phyloP scores from a whole-genome alignment of 2,888 invertebrate species.

The Spicauda simplicius region DNA sequence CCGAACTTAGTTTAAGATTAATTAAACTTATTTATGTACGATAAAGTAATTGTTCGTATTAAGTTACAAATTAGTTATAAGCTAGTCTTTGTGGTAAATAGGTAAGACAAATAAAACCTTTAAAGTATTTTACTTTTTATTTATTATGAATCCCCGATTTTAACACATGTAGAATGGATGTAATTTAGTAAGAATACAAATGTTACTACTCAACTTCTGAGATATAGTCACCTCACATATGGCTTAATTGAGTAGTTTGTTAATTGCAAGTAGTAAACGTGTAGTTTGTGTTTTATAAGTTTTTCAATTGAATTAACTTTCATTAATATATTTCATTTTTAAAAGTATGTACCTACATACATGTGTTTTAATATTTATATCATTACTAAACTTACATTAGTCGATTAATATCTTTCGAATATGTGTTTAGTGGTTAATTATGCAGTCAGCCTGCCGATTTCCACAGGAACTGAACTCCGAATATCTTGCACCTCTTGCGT shows the following conservation, averaged over 20 bases:
- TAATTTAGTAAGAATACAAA: not conserved
- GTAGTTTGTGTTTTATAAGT: too few species aligned
- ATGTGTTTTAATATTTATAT: too few species aligned
- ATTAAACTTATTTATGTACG: constrained; percentile 73
- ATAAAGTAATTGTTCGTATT: constrained; percentile 61
- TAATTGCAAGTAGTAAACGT: too few species aligned
- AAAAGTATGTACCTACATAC: too few species aligned
- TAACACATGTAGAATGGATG: not conserved
- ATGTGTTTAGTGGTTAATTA: not conserved
- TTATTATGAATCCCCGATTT: not conserved
- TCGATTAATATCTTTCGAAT: not conserved
- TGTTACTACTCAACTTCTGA: too few species aligned
- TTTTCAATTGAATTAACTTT: too few species aligned
- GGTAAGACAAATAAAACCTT: constrained; percentile 53
- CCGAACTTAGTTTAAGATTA: constrained; percentile 54
- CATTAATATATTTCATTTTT: too few species aligned
- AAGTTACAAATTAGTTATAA: constrained; percentile 84
- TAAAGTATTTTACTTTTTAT: constrained; percentile 21
- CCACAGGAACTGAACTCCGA: not conserved
- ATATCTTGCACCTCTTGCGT: not conserved
- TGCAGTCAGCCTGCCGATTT: not conserved
- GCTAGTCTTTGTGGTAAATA: constrained; percentile 72
- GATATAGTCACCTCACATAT: too few species aligned
- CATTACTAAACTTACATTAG: too few species aligned
- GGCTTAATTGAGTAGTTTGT: too few species aligned